Evolutionary conservation across 2,113 vertebrate species (phyloP), one percentile per base, ranked within the genome.

Genomic region (Apus apus): DNA sequence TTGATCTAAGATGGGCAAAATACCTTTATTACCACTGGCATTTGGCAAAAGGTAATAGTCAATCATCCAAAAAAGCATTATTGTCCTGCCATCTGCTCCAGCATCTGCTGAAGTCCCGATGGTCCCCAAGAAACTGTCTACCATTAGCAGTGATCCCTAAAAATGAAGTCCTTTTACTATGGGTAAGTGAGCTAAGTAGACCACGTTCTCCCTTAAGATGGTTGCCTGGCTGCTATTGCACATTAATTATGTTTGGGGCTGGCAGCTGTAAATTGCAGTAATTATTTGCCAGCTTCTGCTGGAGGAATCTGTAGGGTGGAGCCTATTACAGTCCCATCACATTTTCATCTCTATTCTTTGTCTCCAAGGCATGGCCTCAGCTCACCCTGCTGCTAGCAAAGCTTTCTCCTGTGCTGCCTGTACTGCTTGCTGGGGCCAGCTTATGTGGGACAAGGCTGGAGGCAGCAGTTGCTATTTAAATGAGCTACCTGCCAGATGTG

Each of bases 51-150:
- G 67, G 65, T 93, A 79, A 58, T 93, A 97, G 96, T 92, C 72
- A 94, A 40, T 94, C 96, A 95, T 90, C 64, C 90, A 95, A 96
- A 94, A 97, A 95, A 79, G 21, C 67, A 94, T 97, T 96, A 89
- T 97, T 97, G 72, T 97, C 73, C 75, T 95, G 86, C 96, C 97
- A 97, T 96, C 97, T 98, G 94, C 75, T 96, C 48, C 81, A 76
- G 76, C 94, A 96, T 97, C 94, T 98, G 97, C 91, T 85, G 89
- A 76, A 93, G 27, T 85, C 84, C 50, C 70, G 40, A 85, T 76
- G 78, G 66, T 23, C 96, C 83, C 90, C 87, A 88, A 95, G 89
- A 97, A 86, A 89, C 84, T 90, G 75, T 72, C 43, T 95, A 70
- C 89, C 78, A 25, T 96, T 86, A 94, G 78, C 58, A 90, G 84